Conservation (phyloP, 2,797 vertebrate species). For the Varecia variegata region DNA sequence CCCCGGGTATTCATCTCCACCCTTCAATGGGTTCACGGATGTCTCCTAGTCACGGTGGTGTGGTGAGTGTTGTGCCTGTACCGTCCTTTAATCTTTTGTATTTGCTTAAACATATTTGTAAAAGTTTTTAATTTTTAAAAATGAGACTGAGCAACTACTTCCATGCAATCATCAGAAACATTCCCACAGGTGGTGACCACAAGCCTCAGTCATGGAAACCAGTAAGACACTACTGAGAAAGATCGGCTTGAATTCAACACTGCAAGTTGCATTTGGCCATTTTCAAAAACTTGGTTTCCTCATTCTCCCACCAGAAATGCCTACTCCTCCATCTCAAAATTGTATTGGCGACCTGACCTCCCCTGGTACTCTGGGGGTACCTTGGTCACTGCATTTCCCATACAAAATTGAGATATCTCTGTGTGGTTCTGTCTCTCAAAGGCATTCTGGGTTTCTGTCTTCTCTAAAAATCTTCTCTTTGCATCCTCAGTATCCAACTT, state of each 20-base stretch:
- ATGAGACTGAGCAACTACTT: neutral
- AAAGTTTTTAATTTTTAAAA: neutral
- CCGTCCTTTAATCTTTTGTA: neutral
- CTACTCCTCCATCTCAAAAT: neutral
- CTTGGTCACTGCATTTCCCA: neutral
- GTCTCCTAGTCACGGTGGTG: neutral
- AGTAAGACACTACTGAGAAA: neutral
- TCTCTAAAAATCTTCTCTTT: neutral
- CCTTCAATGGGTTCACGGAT: neutral
- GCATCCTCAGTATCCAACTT: neutral
- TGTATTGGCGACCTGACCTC: neutral
- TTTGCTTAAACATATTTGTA: neutral
- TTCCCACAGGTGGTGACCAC: neutral
- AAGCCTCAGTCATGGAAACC: neutral
- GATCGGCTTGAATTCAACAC: neutral
- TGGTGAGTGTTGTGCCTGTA: fast-evolving
- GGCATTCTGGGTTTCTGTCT: neutral
- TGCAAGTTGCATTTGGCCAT: neutral
- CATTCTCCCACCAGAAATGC: neutral
- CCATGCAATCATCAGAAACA: neutral
- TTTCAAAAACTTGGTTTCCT: neutral
- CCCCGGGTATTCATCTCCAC: fast-evolving
- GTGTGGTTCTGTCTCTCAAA: neutral
- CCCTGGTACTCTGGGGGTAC: no score
- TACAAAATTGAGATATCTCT: no score